Conservation (phyloP, 2,113 vertebrate species). For the Theristicus caerulescens region DNA sequence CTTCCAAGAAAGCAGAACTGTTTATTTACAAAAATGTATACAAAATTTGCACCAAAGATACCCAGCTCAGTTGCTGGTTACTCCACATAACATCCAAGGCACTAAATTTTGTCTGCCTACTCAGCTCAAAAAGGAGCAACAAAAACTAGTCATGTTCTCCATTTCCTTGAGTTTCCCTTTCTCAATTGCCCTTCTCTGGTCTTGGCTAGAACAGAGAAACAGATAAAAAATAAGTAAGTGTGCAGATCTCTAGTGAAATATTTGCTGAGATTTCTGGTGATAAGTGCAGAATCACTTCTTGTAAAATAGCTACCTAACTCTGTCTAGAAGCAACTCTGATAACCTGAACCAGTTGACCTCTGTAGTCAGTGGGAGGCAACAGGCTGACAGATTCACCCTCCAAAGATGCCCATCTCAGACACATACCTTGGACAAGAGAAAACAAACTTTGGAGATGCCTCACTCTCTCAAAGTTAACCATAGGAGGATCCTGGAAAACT, state of each 20-base stretch:
- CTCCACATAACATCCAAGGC: background rate
- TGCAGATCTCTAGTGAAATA: background rate
- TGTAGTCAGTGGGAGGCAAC: background rate
- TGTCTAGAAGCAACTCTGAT: background rate
- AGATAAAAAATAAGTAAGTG: background rate
- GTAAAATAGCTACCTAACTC: background rate
- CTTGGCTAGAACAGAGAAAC: background rate
- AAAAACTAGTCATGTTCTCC: background rate
- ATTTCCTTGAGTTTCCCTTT: background rate
- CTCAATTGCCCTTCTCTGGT: background rate
- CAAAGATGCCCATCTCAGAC: background rate
- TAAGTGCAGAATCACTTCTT: background rate
- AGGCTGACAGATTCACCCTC: background rate
- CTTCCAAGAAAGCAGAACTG: background rate
- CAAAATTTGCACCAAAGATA: background rate
- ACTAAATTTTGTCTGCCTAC: background rate
- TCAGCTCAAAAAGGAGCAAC: background rate
- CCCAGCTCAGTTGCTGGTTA: accelerated
- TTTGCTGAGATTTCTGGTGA: background rate
- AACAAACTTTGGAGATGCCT: background rate
- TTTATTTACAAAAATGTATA: background rate
- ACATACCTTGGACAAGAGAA: background rate
- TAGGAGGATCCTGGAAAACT: background rate
- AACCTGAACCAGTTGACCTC: background rate
- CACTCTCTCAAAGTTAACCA: background rate